phyloP scores from a whole-genome alignment of 2,797 vertebrate species.

The Notoglanidium macrostoma region DNA sequence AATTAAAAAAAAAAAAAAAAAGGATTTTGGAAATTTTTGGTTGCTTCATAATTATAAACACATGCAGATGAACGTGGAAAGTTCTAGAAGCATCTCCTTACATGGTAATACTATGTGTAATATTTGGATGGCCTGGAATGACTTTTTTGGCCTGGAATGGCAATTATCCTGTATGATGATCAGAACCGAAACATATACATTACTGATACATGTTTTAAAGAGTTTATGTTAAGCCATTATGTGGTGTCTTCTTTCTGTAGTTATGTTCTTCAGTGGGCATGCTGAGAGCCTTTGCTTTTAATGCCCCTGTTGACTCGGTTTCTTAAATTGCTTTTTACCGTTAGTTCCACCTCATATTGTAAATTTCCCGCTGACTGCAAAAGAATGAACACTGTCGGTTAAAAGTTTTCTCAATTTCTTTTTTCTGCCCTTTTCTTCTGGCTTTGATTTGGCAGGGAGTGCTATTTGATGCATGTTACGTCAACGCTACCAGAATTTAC shows the following conservation, averaged over 20 bases:
- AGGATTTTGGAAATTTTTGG: background rate
- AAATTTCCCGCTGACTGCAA: background rate
- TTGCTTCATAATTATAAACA: background rate
- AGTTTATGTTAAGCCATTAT: background rate
- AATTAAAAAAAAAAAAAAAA: background rate
- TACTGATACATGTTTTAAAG: background rate
- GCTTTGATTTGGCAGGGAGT: background rate
- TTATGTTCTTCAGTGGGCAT: background rate
- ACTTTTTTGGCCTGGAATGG: too few relatives aligned
- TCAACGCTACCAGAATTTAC: background rate
- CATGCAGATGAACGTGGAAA: background rate
- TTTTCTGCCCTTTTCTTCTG: background rate
- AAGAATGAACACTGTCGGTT: background rate
- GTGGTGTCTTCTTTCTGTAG: too few relatives aligned
- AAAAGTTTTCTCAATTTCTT: background rate
- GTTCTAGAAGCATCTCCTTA: background rate
- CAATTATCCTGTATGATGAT: background rate
- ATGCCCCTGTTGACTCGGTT: background rate
- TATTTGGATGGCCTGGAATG: background rate
- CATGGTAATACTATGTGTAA: slow-evolving; percentile 2
- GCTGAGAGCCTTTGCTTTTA: background rate
- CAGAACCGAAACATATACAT: background rate
- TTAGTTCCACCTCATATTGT: background rate
- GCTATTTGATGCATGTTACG: too few relatives aligned
- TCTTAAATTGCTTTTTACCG: background rate